phyloP scores from a whole-genome alignment of 2,888 invertebrate species.

The Drosophila prolongata region DNA sequence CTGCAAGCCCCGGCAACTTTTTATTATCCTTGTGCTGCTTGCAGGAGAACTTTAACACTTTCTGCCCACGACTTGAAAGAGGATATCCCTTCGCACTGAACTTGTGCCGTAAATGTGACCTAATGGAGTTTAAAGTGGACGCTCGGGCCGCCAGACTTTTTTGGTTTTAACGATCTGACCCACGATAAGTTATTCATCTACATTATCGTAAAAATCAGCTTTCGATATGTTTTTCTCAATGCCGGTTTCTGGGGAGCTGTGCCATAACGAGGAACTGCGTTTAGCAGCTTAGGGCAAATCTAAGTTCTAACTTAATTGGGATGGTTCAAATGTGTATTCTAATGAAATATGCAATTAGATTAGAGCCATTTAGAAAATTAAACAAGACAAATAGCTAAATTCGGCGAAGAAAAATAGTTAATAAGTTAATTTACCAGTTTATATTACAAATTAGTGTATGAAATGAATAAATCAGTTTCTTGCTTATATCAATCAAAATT shows the following conservation, averaged over 20 bases:
- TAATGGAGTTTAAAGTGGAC: constrained; percentile 75
- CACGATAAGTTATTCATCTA: constrained; percentile 58
- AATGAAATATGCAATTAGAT: too few species aligned
- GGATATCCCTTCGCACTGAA: constrained; percentile 34
- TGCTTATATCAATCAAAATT: too few species aligned
- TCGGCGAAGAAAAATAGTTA: too few species aligned
- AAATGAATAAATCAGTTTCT: too few species aligned
- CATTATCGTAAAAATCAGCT: constrained; percentile 78
- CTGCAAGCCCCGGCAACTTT: constrained; percentile 70
- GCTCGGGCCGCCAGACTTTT: constrained; percentile 14
- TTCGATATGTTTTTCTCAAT: constrained; percentile 54
- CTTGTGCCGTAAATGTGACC: constrained; percentile 72
- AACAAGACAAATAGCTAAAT: too few species aligned
- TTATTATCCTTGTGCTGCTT: constrained; percentile 65
- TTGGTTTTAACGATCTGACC: constrained; percentile 68
- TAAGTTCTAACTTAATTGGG: not conserved
- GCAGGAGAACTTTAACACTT: constrained; percentile 69
- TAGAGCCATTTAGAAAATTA: too few species aligned
- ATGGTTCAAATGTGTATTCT: too few species aligned
- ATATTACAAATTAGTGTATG: too few species aligned
- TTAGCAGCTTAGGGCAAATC: not conserved
- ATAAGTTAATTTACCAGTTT: too few species aligned
- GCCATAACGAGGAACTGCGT: constrained; percentile 49
- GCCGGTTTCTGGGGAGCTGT: not conserved
- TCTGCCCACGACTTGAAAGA: constrained; percentile 30